These are phyloP conservation scores for Chromobotia macracanthus DNA, from an alignment of 2,797 vertebrate species.

Conservation along the genomic window DNA sequence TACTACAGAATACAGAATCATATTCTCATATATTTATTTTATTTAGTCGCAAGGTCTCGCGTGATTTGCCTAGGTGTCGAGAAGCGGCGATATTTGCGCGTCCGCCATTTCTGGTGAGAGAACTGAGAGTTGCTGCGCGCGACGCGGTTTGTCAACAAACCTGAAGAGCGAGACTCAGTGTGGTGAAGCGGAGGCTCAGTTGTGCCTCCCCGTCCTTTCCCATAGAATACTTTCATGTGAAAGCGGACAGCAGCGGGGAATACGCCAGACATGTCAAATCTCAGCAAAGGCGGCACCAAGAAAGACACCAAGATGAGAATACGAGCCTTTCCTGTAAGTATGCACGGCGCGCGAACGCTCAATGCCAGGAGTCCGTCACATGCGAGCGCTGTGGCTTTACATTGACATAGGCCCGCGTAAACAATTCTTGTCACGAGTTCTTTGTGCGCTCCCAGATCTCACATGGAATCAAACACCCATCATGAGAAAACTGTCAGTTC, in stretches of 20 bases:
- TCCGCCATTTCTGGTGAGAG: constrained; percentile 87
- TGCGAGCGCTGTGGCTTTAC: constrained; percentile 71
- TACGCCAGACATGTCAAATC: constrained; percentile 91
- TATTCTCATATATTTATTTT: no score
- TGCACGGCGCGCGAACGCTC: constrained; percentile 63
- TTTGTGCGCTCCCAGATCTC: background rate
- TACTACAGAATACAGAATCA: no score
- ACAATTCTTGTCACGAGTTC: background rate
- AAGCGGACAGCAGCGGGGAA: constrained; percentile 71
- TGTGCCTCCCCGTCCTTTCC: constrained; percentile 67
- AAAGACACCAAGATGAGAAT: constrained; percentile 99
- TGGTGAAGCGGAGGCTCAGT: constrained; percentile 73
- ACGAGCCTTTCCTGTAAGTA: constrained; percentile 97
- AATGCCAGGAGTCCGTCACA: constrained; percentile 58
- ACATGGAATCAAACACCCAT: background rate
- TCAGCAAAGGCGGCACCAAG: constrained; percentile 96
- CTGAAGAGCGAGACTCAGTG: constrained; percentile 68
- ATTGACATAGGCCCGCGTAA: constrained; percentile 18
- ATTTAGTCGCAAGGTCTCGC: constrained; percentile 64
- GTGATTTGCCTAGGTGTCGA: constrained; percentile 70
- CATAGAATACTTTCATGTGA: constrained; percentile 78
- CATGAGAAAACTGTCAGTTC: background rate
- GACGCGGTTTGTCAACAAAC: constrained; percentile 81
- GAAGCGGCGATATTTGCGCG: constrained; percentile 84
- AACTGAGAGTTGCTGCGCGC: constrained; percentile 70